Base-by-base conservation (phyloP, 2,888 invertebrate genomes). In the Physocephala rufipes region DNA sequence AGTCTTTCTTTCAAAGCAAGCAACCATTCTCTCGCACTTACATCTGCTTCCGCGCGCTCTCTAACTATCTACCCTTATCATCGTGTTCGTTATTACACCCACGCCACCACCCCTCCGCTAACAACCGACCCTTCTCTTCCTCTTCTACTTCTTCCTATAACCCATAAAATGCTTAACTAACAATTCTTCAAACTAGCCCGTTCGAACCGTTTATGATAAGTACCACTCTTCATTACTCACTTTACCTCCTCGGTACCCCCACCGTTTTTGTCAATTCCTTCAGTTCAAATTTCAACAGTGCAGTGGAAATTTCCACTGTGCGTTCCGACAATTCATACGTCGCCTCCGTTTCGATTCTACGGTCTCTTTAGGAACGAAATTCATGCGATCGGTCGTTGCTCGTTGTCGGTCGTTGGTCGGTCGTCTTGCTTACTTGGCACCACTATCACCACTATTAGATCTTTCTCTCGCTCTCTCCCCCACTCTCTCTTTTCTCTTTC, bases 261-360 rank as follows among this genome's bases (percentile, higher is more conserved):
- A 12, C 28, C 26, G n/a, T 58, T 70, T 53, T 55, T 28, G 53
- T 30, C 49, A 24, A 24, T 63, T 66, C 58, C 66, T 65, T 24
- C 53, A 70, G 64, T 49, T 70, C 72, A 72, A 71, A 74, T 73
- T 69, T 55, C 74, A 70, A 70, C 36, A 36, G 66, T 69, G 73
- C 77, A 80, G 76, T 81, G 84, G 84, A 82, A 83, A 76, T 82
- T 82, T 82, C 83, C 82, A 81, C 74, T 82, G 78, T 74, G 75
- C 76, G 28, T 55, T 67, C 66, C 45, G 59, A 47, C 45, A 47
- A 47, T 47, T 26, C 58, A n/a, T 21, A 67, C 58, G 58, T 15
- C 53, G 53, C 36, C 58, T 58, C 55, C 58, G 67, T 47, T 67
- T 43, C 47, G 47, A 59, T 59, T 36, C 47, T 49, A 28, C 9